Evolutionary conservation across 2,888 invertebrate species (phyloP).

Genomic region (Caenorhabditis becei): DNA sequence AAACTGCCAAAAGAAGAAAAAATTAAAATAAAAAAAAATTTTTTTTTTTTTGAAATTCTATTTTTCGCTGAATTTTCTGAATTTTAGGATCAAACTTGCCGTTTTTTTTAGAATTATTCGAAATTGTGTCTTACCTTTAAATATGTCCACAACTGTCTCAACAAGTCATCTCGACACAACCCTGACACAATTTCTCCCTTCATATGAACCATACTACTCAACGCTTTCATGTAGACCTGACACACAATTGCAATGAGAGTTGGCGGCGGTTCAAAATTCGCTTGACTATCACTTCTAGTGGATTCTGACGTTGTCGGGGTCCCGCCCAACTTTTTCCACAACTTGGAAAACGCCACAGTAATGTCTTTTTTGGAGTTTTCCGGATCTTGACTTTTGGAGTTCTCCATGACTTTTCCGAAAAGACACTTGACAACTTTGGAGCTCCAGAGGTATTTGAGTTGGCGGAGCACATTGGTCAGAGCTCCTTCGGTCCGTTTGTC

Average conservation of each 20-base stretch:
- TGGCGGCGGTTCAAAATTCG: slow-evolving; percentile 80
- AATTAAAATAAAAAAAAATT: no score
- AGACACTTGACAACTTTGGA: slow-evolving; percentile 49
- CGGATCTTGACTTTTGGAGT: slow-evolving; percentile 24
- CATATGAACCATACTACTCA: slow-evolving; percentile 92
- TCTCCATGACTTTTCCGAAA: slow-evolving; percentile 37
- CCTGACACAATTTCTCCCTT: slow-evolving; percentile 94
- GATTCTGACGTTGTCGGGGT: slow-evolving; percentile 1
- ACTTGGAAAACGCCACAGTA: slow-evolving; percentile 32
- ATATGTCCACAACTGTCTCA: slow-evolving; percentile 93
- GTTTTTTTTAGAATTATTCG: no score
- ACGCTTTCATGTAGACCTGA: slow-evolving; percentile 92
- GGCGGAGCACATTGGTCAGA: slow-evolving; percentile 86
- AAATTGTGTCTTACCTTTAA: no score
- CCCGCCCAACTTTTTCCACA: slow-evolving; percentile 68
- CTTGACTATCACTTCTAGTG: slow-evolving; percentile 1
- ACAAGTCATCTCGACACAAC: slow-evolving; percentile 93
- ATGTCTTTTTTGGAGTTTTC: no score
- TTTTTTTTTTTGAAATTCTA: no score
- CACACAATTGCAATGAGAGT: slow-evolving; percentile 91
- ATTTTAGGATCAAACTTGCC: no score
- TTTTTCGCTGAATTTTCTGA: no score
- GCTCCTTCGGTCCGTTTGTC: slow-evolving; percentile 87
- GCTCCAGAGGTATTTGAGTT: slow-evolving; percentile 88
- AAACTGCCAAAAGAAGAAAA: no score